Evolutionary conservation across 1,140 invertebrate species (phyloP).

Genomic region (Euura lappo): DNA sequence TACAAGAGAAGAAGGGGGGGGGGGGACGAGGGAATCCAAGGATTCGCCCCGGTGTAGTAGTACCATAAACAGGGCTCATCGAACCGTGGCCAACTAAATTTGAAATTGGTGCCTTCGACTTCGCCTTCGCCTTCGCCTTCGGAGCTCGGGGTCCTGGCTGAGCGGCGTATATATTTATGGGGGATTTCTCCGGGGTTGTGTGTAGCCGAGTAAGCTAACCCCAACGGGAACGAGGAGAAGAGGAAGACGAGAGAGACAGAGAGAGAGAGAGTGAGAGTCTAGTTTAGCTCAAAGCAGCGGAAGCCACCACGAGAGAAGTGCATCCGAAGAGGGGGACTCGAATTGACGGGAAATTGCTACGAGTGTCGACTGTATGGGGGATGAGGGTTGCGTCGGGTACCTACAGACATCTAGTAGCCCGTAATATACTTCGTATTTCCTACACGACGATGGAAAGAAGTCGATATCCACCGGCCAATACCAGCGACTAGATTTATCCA

Average conservation of each 20-base stretch:
- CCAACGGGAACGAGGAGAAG: too few relatives aligned
- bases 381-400: too few relatives aligned
- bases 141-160: not conserved
- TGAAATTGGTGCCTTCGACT: conserved; percentile 5
- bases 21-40: not conserved
- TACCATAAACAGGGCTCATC: conserved; percentile 5
- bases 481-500: not conserved
- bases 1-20: not conserved
- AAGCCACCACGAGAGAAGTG: conserved; percentile 6
- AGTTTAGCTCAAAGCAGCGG: conserved; percentile 6
- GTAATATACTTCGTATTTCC: conserved; percentile 7
- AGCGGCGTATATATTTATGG: not conserved
- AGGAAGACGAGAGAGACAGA: too few relatives aligned
- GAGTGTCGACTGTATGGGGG: conserved; percentile 2
- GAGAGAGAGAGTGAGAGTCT: not conserved
- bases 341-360: conserved; percentile 7
- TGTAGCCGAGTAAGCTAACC: too few relatives aligned
- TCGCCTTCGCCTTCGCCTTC: not conserved
- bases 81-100: conserved; percentile 14
- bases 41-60: not conserved
- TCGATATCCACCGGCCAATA: conserved; percentile 1
- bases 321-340: conserved; percentile 3
- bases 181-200: not conserved
- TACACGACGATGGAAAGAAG: not conserved
- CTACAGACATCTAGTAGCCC: not conserved